Percentiles rank a stretch among this genome's conserved stretches.
Conservation (phyloP, 2,797 vertebrate genomes). For the Poecilia picta region DNA sequence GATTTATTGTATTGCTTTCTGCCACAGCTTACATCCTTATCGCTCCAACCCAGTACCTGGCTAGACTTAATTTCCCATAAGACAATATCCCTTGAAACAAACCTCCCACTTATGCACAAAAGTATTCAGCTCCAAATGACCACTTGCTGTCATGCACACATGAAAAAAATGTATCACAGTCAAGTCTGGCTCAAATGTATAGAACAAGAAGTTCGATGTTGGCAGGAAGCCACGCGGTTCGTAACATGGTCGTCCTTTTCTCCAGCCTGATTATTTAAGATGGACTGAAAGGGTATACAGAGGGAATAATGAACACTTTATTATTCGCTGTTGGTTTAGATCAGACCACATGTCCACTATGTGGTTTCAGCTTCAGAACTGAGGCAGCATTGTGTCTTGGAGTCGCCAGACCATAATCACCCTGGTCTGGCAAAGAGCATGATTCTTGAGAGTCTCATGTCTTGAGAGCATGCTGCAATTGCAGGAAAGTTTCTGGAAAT, state of each 20-base stretch:
- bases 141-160: constrained; percentile 16
- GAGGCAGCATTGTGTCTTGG: constrained; percentile 66
- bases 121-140: constrained; percentile 33
- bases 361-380: constrained; percentile 70
- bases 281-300: constrained; percentile 51
- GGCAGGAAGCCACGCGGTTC: constrained; percentile 24
- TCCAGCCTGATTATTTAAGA: constrained; percentile 51
- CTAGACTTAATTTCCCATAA: constrained; percentile 50
- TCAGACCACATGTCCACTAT: constrained; percentile 60
- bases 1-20: constrained; percentile 59
- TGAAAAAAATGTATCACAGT: constrained; percentile 26
- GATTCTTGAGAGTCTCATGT: constrained; percentile 51
- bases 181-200: constrained; percentile 27
- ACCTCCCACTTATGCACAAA: constrained; percentile 22
- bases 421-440: constrained; percentile 30
- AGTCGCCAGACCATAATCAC: constrained; percentile 38
- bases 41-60: constrained; percentile 39
- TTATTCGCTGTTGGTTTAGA: constrained; percentile 55
- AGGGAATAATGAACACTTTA: constrained; percentile 58
- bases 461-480: constrained; percentile 32
- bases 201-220: constrained; percentile 28
- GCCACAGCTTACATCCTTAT: constrained; percentile 50
- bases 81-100: constrained; percentile 35
- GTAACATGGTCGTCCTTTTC: constrained; percentile 44
- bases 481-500: constrained; percentile 18